Evolutionary conservation across 30 jellyfish, hydroid and myxozoan species (phyloP), one percentile per base, ranked within the genome.

Genomic region (Sanderia malayensis): DNA sequence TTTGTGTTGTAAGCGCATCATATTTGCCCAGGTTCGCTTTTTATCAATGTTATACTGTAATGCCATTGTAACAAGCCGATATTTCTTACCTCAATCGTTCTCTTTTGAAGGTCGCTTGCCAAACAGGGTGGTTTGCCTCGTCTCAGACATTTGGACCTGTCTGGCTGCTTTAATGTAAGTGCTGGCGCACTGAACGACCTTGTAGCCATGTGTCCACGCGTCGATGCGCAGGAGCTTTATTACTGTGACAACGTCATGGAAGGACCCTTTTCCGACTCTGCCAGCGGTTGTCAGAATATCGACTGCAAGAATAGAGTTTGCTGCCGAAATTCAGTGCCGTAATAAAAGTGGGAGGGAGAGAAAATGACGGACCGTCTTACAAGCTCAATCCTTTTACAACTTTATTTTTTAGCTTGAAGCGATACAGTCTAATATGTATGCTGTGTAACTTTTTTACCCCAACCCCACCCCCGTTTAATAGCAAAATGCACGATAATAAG

Each of bases 261-360:
- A 68, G 95, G 92, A 13, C 94, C 91, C 0, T 90, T 46, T 49
- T 58, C 86, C 3, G 86, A 80, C 21, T 58, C 68, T 1, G 94
- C 98, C 59, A 76, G 86, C 26, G 98, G 98, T 19, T 90, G 98
- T 58, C 98, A 90, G 61, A 90, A 90, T 79, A 74, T 75, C 46
- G 94, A 87, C 26, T 90, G 98, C 67, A 58, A 46, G 66, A 83
- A 90, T 63, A 77, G 98, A 30, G 94, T 83, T 30, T 90, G 98
- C 55, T 90, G 98, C 88, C 73, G 97, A 47, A 87, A 71, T 33
- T 37, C 78, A 24, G 73, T 61, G 28, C 31, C 46, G 74, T 37
- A 37, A n/a, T n/a, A n/a, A n/a, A n/a, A n/a, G n/a, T n/a, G n/a
- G n/a, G n/a, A n/a, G n/a, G 52, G 13, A 37, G 13, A 37, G 52